Conservation (phyloP, 2,888 invertebrate genomes). For the Macaria liturata region DNA sequence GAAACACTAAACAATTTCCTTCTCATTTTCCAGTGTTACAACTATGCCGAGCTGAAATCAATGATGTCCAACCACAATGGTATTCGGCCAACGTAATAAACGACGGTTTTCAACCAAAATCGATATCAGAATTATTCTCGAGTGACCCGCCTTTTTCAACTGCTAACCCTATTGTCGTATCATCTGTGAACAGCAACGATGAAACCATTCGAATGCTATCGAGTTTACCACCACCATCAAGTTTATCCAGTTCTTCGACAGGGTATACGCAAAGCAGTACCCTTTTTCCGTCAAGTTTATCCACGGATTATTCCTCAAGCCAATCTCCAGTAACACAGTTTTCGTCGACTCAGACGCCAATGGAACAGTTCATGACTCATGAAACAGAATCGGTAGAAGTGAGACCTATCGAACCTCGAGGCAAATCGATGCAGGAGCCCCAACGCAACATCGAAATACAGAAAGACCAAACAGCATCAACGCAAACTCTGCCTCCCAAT, state of each 20-base stretch:
- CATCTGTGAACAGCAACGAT: constrained; percentile 31
- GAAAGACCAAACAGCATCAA: constrained; percentile 6
- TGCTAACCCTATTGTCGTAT: constrained; percentile 53
- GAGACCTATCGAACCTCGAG: not conserved
- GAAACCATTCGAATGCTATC: constrained; percentile 33
- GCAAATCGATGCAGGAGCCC: constrained; percentile 4
- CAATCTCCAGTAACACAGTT: constrained; percentile 9
- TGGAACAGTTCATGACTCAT: constrained; percentile 15
- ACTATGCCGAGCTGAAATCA: constrained; percentile 66
- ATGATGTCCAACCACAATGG: constrained; percentile 55
- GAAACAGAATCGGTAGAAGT: constrained; percentile 6
- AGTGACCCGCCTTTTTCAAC: constrained; percentile 58
- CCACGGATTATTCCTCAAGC: constrained; percentile 18
- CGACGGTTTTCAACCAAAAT: constrained; percentile 67
- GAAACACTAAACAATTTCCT: too few relatives aligned
- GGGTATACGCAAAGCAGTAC: constrained; percentile 6
- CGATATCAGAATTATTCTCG: constrained; percentile 69
- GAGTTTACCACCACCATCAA: constrained; percentile 35
- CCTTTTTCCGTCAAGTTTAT: constrained; percentile 28
- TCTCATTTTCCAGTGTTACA: constrained; percentile 66
- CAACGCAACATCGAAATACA: constrained; percentile 20
- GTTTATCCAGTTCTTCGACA: constrained; percentile 14
- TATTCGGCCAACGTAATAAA: constrained; percentile 69
- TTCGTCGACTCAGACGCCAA: not conserved
- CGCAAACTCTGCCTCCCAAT: constrained; percentile 4